Evolutionary conservation across 2,797 vertebrate genomes (phyloP).

Genomic region (Moxostoma hubbsi): DNA sequence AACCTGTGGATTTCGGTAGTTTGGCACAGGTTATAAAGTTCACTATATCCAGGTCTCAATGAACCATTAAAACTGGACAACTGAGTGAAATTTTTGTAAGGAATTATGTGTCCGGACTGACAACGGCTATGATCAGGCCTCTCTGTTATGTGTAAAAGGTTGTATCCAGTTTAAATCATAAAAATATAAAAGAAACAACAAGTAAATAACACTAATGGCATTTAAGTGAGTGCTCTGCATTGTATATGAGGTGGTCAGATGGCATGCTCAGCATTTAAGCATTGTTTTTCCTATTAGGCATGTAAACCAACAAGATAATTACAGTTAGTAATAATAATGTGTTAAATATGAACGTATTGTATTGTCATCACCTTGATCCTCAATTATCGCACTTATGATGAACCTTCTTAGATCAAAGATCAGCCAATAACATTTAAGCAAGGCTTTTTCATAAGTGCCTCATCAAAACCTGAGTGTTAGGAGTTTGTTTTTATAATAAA

Average conservation of each 20-base stretch:
- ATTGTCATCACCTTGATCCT: slow-evolving; percentile 28
- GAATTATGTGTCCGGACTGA: slow-evolving; percentile 19
- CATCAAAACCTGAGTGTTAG: slow-evolving; percentile 47
- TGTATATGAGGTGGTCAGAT: slow-evolving; percentile 5
- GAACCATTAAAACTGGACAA: slow-evolving; percentile 56
- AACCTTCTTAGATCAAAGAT: slow-evolving; percentile 20
- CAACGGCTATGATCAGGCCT: slow-evolving; percentile 5
- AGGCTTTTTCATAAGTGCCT: slow-evolving; percentile 31
- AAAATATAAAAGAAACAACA: slow-evolving; percentile 23
- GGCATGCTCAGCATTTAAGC: background rate
- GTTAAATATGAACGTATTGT: slow-evolving; percentile 6
- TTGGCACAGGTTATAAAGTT: slow-evolving; percentile 76
- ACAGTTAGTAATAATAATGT: slow-evolving; percentile 2
- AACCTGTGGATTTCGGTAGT: slow-evolving; percentile 76
- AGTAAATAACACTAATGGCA: slow-evolving; percentile 32
- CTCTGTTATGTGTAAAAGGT: slow-evolving; percentile 31
- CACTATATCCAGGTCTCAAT: slow-evolving; percentile 48
- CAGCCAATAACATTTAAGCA: slow-evolving; percentile 20
- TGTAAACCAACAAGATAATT: slow-evolving; percentile 1
- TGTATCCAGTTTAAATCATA: slow-evolving; percentile 21
- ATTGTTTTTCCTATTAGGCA: background rate
- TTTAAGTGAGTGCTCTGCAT: slow-evolving; percentile 18
- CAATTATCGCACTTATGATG: slow-evolving; percentile 8
- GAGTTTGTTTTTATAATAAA: slow-evolving; percentile 32
- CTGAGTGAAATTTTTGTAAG: slow-evolving; percentile 42